These are phyloP conservation scores for Megalops atlanticus DNA, from an alignment of 2,113 vertebrate species.

Conservation along the genomic window DNA sequence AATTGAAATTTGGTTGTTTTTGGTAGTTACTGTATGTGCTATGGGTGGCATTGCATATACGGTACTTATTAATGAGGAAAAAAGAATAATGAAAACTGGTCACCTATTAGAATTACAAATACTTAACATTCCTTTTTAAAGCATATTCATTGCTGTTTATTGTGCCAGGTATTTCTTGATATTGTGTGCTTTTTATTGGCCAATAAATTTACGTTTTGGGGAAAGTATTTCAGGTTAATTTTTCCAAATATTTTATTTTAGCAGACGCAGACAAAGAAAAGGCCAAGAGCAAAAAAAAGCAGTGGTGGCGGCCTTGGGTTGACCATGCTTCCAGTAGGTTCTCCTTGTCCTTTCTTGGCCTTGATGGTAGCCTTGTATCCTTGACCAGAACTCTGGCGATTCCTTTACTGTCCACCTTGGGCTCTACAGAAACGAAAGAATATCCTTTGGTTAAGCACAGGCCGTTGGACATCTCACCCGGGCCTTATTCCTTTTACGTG, in stretches of 20 bases:
- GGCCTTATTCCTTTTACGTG: slow-evolving; percentile 7
- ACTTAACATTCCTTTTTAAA: too few species aligned
- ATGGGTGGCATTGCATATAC: too few species aligned
- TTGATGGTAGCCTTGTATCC: slow-evolving; percentile 81
- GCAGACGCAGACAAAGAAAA: slow-evolving; percentile 85
- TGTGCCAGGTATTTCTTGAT: background rate
- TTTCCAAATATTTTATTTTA: slow-evolving; percentile 76
- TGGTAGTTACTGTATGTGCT: too few species aligned
- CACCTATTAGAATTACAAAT: too few species aligned
- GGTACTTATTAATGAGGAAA: too few species aligned
- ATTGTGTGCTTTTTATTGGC: background rate
- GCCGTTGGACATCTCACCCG: background rate
- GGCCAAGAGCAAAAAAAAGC: slow-evolving; percentile 84
- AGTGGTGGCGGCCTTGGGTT: slow-evolving; percentile 97
- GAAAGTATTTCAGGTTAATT: background rate
- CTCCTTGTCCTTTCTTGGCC: slow-evolving; percentile 64
- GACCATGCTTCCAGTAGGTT: slow-evolving; percentile 97
- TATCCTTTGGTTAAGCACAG: background rate
- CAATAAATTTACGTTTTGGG: background rate
- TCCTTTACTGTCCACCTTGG: slow-evolving; percentile 4
- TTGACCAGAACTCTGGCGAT: slow-evolving; percentile 78
- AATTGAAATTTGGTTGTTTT: too few species aligned
- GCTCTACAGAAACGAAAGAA: background rate
- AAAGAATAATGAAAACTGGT: too few species aligned
- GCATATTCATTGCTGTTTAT: background rate